Percentiles rank a stretch among this genome's conserved stretches.
Conservation (phyloP, 2,797 vertebrate species). For the Labroides dimidiatus region DNA sequence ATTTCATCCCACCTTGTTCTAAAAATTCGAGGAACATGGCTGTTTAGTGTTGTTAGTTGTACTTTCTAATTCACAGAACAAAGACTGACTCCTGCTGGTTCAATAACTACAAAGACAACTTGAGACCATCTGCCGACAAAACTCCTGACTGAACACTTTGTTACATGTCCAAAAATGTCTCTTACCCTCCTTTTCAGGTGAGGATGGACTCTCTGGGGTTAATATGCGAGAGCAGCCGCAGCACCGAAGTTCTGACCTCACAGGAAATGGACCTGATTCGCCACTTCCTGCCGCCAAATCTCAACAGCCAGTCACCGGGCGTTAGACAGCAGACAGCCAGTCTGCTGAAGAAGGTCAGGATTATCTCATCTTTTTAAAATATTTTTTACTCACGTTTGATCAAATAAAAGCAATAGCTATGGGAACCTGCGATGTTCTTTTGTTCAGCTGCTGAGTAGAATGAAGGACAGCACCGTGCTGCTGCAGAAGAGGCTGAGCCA, state of each 20-base stretch:
- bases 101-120: too few species aligned
- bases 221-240: constrained; percentile 93
- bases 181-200: constrained; percentile 81
- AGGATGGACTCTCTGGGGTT: constrained; percentile 94
- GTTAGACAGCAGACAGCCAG: constrained; percentile 91
- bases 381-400: too few species aligned
- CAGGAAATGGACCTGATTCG: constrained; percentile 90
- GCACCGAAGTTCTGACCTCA: constrained; percentile 88
- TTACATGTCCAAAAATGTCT: neutral
- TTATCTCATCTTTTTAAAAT: neutral
- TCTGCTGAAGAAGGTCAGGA: constrained; percentile 92
- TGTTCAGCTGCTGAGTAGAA: constrained; percentile 89
- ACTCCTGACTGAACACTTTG: too few species aligned
- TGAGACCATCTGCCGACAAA: too few species aligned
- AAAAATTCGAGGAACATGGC: too few species aligned
- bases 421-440: neutral
- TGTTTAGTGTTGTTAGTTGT: too few species aligned
- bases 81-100: too few species aligned
- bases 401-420: neutral
- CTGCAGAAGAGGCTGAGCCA: constrained; percentile 86
- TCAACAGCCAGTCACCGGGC: constrained; percentile 93
- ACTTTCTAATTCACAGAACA: too few species aligned
- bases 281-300: constrained; percentile 89
- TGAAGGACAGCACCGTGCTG: constrained; percentile 91
- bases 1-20: too few species aligned